These are phyloP conservation scores for Ptychochromis oligacanthus DNA, from an alignment of 2,113 vertebrate genomes.

Conservation along the genomic window DNA sequence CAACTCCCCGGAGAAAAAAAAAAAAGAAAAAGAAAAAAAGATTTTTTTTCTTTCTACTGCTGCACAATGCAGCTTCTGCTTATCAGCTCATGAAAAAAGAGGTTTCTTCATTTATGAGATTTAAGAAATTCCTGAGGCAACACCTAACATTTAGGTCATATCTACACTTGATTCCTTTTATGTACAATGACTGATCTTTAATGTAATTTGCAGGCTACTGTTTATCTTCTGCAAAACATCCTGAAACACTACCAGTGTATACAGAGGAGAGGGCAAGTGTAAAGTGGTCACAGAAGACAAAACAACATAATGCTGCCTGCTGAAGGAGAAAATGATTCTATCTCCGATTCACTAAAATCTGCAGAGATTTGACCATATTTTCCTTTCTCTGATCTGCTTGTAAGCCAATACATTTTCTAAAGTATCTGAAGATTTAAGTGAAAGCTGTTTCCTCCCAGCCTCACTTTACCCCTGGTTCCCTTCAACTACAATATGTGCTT, in stretches of 20 bases:
- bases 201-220: background rate
- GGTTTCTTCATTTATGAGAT: slow-evolving; percentile 22
- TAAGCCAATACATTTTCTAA: slow-evolving; percentile 18
- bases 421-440: slow-evolving; percentile 28
- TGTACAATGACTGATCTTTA: background rate
- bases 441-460: background rate
- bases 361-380: background rate
- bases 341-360: background rate
- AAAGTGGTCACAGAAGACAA: background rate
- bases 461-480: background rate
- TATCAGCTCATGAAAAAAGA: slow-evolving; percentile 51
- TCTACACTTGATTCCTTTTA: background rate
- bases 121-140: slow-evolving; percentile 26
- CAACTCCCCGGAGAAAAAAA: too few relatives aligned
- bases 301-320: slow-evolving; percentile 1
- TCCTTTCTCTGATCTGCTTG: background rate
- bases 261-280: background rate
- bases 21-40: too few relatives aligned
- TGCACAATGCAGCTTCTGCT: slow-evolving; percentile 47
- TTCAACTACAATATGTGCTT: slow-evolving; percentile 51
- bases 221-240: background rate
- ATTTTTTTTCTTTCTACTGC: slow-evolving; percentile 8
- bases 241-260: background rate
- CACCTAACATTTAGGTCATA: slow-evolving; percentile 29
- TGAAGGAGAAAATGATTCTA: background rate